These are phyloP conservation scores for Hoplodrina ambigua DNA, from an alignment of 2,888 invertebrate species.

Conservation along the genomic window DNA sequence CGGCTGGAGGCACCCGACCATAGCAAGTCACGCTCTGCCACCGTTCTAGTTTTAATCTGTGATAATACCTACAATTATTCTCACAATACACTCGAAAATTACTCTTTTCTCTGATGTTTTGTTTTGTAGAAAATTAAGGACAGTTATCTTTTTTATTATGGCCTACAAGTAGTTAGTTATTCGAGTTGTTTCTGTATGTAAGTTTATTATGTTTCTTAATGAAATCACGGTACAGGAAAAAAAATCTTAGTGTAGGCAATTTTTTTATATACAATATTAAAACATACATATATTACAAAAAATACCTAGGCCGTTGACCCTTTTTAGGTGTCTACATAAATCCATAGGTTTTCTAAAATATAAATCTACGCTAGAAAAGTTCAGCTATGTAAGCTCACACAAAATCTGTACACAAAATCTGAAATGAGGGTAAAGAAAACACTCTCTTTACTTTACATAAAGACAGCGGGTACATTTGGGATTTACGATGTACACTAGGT, in stretches of 20 bases:
- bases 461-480: constrained; percentile 7
- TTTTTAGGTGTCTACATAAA: background rate
- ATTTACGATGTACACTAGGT: constrained; percentile 21
- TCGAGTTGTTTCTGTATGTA: too few species aligned
- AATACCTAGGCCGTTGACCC: constrained; percentile 5
- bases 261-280: background rate
- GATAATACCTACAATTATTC: constrained; percentile 61
- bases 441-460: constrained; percentile 12
- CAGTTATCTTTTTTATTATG: background rate
- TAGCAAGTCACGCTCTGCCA: constrained; percentile 71
- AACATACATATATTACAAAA: background rate
- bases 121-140: constrained; percentile 29
- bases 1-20: constrained; percentile 60
- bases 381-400: background rate
- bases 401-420: background rate
- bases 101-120: constrained; percentile 35
- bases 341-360: background rate
- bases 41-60: constrained; percentile 70
- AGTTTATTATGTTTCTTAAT: too few species aligned
- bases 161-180: too few species aligned
- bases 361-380: background rate
- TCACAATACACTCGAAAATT: constrained; percentile 45
- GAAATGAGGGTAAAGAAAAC: constrained; percentile 26
- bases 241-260: too few species aligned
- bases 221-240: too few species aligned